Conservation (phyloP, 64 coral and sea anemone species). For the Trachythela sp. region DNA sequence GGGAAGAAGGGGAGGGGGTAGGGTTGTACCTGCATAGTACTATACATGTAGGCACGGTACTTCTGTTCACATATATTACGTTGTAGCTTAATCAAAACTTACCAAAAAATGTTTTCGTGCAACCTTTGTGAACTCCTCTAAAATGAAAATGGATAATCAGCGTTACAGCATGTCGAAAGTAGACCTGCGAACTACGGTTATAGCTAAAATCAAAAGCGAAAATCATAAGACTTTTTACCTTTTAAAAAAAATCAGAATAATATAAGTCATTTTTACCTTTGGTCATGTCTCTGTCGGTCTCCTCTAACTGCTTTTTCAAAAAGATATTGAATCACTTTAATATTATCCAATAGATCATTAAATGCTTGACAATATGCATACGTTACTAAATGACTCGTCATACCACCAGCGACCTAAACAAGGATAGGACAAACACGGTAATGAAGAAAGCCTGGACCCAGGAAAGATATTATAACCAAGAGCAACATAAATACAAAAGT, state of each 20-base stretch:
- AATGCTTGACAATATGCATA: slow-evolving; percentile 96
- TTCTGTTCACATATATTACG: background rate
- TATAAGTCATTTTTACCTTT: slow-evolving; percentile 52
- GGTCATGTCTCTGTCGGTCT: slow-evolving; percentile 81
- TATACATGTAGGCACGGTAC: too few relatives aligned
- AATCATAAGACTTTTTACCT: background rate
- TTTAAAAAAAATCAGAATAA: background rate
- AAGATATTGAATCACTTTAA: slow-evolving; percentile 64
- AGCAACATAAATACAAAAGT: too few relatives aligned
- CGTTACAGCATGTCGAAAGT: background rate
- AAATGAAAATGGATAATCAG: background rate
- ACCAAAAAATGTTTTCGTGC: slow-evolving; percentile 25
- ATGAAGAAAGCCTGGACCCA: background rate
- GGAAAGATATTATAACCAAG: too few relatives aligned
- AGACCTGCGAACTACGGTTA: too few relatives aligned
- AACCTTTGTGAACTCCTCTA: slow-evolving; percentile 70
- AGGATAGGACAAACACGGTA: background rate
- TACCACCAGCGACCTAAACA: slow-evolving; percentile 85
- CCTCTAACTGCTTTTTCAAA: slow-evolving; percentile 73
- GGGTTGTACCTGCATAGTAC: too few relatives aligned
- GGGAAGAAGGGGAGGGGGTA: too few relatives aligned
- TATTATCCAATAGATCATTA: slow-evolving; percentile 85
- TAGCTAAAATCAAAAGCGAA: too few relatives aligned
- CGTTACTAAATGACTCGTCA: slow-evolving; percentile 70
- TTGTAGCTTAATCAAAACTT: background rate